Conservation (phyloP, 2,797 vertebrate species). For the Pempheris klunzingeri region DNA sequence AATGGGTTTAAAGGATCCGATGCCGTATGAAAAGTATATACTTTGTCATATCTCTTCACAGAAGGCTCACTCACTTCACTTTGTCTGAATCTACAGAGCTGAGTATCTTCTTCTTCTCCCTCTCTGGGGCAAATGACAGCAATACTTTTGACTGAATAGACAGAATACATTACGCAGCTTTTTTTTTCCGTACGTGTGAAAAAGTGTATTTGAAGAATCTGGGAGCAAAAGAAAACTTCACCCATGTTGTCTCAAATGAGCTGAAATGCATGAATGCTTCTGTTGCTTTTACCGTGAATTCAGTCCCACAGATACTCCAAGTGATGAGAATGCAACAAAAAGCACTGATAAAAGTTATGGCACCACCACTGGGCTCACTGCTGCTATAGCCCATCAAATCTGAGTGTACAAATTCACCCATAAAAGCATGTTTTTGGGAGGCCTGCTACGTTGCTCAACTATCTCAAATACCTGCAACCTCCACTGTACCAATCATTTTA, state of each 20-base stretch:
- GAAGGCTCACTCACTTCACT: constrained; percentile 13
- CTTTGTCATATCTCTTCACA: constrained; percentile 4
- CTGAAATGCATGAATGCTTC: constrained; percentile 20
- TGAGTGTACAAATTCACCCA: too few species aligned
- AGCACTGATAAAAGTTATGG: neutral
- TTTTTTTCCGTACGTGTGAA: neutral
- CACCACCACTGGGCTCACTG: neutral
- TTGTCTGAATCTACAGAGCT: constrained; percentile 9
- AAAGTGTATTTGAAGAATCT: constrained; percentile 34
- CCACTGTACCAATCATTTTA: too few species aligned
- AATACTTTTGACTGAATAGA: constrained; percentile 22
- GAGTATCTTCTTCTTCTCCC: neutral
- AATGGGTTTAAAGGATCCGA: neutral
- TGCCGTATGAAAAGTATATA: neutral
- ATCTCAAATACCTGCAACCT: neutral
- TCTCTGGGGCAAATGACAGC: constrained; percentile 3
- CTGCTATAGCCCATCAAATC: neutral
- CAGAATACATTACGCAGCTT: constrained; percentile 25
- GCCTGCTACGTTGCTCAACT: too few species aligned
- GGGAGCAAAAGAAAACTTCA: constrained; percentile 23
- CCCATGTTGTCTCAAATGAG: constrained; percentile 29
- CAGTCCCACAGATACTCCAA: constrained; percentile 3
- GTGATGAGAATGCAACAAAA: constrained; percentile 12
- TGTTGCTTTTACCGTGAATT: constrained; percentile 20
- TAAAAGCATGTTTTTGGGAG: too few species aligned